These are phyloP conservation scores for Sesamia nonagrioides DNA, from an alignment of 1,140 invertebrate species.

Conservation along the genomic window DNA sequence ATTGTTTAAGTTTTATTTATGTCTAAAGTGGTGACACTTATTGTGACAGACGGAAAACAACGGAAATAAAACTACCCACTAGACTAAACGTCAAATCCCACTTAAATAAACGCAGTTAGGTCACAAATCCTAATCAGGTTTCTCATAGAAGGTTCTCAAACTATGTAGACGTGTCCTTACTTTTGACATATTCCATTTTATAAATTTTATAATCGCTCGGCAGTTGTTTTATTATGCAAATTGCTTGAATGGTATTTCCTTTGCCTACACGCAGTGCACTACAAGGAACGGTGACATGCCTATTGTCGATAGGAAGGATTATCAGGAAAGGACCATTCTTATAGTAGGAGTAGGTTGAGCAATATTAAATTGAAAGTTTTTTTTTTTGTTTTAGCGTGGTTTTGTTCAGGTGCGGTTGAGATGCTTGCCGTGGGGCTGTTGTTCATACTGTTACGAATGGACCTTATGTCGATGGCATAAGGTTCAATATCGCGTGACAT, in stretches of 20 bases:
- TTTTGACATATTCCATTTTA: conserved; percentile 7
- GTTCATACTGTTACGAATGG: too few species aligned
- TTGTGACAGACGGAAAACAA: too few species aligned
- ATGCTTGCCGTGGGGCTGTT: too few species aligned
- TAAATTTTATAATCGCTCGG: conserved; percentile 14
- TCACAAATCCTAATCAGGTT: conserved; percentile 10
- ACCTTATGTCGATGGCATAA: too few species aligned
- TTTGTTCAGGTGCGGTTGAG: too few species aligned
- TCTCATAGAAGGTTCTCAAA: conserved; percentile 2
- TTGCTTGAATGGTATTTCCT: conserved; percentile 23
- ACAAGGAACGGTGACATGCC: not conserved
- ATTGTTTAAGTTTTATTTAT: too few species aligned
- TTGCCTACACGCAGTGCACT: conserved; percentile 15
- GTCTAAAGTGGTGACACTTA: too few species aligned
- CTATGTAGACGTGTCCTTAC: not conserved
- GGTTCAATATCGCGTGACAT: too few species aligned
- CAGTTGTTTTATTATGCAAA: conserved; percentile 28
- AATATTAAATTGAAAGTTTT: not conserved
- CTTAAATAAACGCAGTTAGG: not conserved
- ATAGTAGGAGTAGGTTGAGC: not conserved
- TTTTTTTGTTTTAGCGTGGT: too few species aligned
- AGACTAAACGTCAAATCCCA: not conserved
- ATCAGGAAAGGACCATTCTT: not conserved
- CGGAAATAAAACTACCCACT: conserved; percentile 7
- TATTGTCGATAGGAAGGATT: not conserved